Evolutionary conservation across 2,888 invertebrate species (phyloP), one percentile per base, ranked within the genome.

Genomic region (Platynereis dumerilii): DNA sequence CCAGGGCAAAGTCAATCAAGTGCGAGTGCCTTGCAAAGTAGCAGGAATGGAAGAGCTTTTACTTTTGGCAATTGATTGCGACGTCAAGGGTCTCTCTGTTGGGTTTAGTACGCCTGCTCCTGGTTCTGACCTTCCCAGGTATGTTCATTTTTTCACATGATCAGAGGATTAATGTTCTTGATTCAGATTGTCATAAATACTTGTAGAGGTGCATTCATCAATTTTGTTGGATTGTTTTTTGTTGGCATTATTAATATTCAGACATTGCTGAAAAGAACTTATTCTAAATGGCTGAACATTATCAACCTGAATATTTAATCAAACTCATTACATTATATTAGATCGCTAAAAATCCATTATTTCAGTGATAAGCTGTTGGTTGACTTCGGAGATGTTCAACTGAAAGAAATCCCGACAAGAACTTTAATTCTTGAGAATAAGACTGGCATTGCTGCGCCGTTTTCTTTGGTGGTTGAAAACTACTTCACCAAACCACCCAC

Each of bases 381-480:
- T 5, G 74, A 82, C 69, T 81, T 77, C 73, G 82, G 80, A 10
- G 70, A 74, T 20, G 76, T 76, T 0, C 20, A 61, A 0, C 48
- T 81, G 22, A 75, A 75, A 15, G 65, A 71, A 3, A 73, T 65
- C 5, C 75, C 76, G 0, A 77, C 72, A 22, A 54, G 78, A 52
- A 79, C 75, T 62, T 70, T 83, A 7, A 75, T 76, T 69, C 71
- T 83, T 45, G 65, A 66, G 59, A 83, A 83, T 68, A 69, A 78
- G 63, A 77, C 83, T 3, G 79, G 77, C 28, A 81, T 83, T 22
- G 62, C 71, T 2, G 76, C 82, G 3, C 74, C 74, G 3, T 82
- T 73, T 69, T 69, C 64, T 20, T 55, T 80, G 34, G 34, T 29
- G 22, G 68, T 81, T 56, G 78, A 79, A 48, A 65, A 75, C 64